phyloP scores from a whole-genome alignment of 2,888 invertebrate genomes.

The Pristionchus entomophagus region DNA sequence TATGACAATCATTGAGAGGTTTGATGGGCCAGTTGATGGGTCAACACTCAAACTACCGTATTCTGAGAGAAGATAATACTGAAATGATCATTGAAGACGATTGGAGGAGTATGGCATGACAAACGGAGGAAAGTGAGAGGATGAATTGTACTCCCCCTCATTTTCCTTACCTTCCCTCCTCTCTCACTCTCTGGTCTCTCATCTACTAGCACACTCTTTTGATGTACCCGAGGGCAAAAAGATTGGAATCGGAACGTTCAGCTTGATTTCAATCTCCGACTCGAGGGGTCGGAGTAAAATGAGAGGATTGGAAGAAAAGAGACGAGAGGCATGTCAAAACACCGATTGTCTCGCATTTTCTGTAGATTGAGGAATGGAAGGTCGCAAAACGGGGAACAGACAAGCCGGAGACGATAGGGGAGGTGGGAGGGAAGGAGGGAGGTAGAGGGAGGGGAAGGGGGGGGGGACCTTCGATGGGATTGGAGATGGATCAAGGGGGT shows the following conservation, averaged over 20 bases:
- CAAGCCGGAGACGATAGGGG: neutral
- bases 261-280: neutral
- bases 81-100: neutral
- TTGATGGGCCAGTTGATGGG: neutral
- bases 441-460: neutral
- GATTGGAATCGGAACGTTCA: constrained; percentile 4
- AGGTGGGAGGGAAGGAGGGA: neutral
- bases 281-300: neutral
- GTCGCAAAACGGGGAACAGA: neutral
- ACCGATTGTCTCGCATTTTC: neutral
- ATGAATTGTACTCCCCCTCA: neutral
- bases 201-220: neutral
- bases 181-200: neutral
- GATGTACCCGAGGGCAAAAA: neutral
- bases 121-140: neutral
- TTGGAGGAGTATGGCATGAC: neutral
- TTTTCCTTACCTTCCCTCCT: constrained; percentile 9
- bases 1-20: neutral
- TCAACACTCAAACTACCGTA: neutral
- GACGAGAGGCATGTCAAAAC: neutral
- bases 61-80: neutral
- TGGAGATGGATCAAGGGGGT: neutral
- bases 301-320: neutral
- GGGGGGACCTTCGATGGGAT: neutral
- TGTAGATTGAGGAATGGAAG: neutral